These are phyloP conservation scores for Xiphophorus couchianus DNA, from an alignment of 2,113 vertebrate genomes.

Conservation along the genomic window DNA sequence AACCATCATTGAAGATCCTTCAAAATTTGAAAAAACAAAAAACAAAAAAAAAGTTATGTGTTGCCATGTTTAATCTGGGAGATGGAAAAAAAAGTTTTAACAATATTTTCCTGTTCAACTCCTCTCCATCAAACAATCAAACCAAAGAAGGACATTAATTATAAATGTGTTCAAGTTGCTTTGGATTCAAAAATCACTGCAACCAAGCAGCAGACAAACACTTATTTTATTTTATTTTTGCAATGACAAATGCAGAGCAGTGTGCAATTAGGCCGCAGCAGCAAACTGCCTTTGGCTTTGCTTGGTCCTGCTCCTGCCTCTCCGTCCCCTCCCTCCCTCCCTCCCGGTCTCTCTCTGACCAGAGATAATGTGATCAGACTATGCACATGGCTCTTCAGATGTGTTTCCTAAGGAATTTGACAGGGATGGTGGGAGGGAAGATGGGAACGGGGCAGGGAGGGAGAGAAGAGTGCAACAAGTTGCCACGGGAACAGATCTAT, in stretches of 20 bases:
- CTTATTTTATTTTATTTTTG: slow-evolving; percentile 47
- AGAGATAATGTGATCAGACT: slow-evolving; percentile 78
- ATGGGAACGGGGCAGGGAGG: slow-evolving; percentile 33
- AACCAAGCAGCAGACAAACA: slow-evolving; percentile 36
- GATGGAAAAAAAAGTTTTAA: background rate
- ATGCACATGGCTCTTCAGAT: slow-evolving; percentile 76
- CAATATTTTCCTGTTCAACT: background rate
- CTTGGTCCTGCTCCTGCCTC: slow-evolving; percentile 56
- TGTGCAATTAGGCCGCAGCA: slow-evolving; percentile 71
- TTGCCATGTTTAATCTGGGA: slow-evolving; percentile 16
- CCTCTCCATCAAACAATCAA: background rate
- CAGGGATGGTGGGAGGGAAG: slow-evolving; percentile 66
- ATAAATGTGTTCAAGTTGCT: background rate
- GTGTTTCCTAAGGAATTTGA: slow-evolving; percentile 79
- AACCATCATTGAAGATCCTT: slow-evolving; percentile 44
- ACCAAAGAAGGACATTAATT: too few species aligned
- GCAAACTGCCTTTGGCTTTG: slow-evolving; percentile 75
- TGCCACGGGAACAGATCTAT: slow-evolving; percentile 54
- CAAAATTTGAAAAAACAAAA: slow-evolving; percentile 39
- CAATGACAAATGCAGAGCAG: slow-evolving; percentile 59
- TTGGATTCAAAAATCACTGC: background rate
- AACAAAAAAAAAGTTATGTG: slow-evolving; percentile 21
- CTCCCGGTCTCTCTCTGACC: slow-evolving; percentile 63
- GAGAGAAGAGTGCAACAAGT: slow-evolving; percentile 56
- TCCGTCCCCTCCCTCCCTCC: slow-evolving; percentile 37